Evolutionary conservation across 2,797 vertebrate genomes (phyloP).

Genomic region (Phataginus tetradactyla): DNA sequence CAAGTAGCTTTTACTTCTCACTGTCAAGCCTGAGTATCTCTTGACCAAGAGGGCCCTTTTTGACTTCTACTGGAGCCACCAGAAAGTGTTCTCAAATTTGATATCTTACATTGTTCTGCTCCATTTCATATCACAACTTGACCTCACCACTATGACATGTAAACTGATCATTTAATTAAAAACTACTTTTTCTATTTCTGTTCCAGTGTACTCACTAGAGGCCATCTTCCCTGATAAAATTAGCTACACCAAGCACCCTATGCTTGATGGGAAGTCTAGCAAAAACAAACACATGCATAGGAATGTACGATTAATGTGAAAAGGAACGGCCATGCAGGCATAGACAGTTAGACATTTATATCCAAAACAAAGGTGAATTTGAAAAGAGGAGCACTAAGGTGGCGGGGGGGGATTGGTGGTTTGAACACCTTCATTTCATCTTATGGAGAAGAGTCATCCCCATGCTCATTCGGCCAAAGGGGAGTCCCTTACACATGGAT

Average conservation of each 20-base stretch:
- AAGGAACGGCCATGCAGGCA: neutral
- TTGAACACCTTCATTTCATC: neutral
- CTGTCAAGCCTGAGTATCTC: neutral
- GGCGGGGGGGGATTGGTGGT: neutral
- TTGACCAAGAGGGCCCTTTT: neutral
- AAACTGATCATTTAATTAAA: neutral
- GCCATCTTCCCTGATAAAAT: neutral
- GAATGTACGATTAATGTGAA: neutral
- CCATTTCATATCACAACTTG: neutral
- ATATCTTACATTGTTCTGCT: neutral
- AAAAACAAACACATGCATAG: neutral
- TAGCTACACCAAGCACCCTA: neutral
- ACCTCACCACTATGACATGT: neutral
- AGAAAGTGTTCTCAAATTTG: neutral
- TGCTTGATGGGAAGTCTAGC: neutral
- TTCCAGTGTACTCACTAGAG: neutral
- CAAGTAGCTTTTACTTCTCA: neutral
- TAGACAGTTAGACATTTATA: neutral
- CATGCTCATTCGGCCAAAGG: neutral
- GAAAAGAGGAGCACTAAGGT: neutral
- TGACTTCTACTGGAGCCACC: neutral
- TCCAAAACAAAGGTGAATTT: neutral
- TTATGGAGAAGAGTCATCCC: neutral
- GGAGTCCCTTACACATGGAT: neutral
- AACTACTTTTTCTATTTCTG: neutral